Base-by-base conservation (phyloP, 2,113 vertebrate genomes). In the Scalopus aquaticus region DNA sequence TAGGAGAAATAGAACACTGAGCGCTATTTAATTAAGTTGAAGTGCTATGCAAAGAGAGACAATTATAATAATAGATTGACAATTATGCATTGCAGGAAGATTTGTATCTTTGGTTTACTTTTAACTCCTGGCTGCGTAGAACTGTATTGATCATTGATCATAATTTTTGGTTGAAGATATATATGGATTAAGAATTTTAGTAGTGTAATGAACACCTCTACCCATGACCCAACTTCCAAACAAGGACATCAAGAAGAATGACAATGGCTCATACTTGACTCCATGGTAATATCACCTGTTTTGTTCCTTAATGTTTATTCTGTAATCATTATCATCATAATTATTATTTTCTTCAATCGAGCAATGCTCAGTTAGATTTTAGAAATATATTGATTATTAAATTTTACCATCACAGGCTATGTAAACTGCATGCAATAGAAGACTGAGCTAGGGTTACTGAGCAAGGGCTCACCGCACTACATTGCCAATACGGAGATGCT, bases 11-110 rank as follows among this genome's bases (percentile, higher is more conserved):
- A 42, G 74, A 73, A 69, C 84, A 79, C 6, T 37, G 76, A 67
- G 35, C 65, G 5, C 58, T 89, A 37, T 76, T 78, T 78, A 92
- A 74, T 78, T 73, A 92, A 76, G n/a, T 78, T 74, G 42, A 95
- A 84, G 20, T 82, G 15, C 11, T 94, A 13, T 60, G 49, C 10
- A 62, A 62, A 89, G 26, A 11, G 32, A 74, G 13, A 35, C 70
- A 76, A 60, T 65, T 82, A 17, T 44, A 56, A 69, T 80, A 80
- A 67, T 51, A 65, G 8, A 26, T 67, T 42, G 20, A 91, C 5
- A 32, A 67, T 70, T 86, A 62, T 49, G 78, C 17, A 60, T 39
- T 30, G 15, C 2, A 74, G 17, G 60, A 93, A 67, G 42, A 62
- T 88, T 84, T 58, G 6, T 73, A 17, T 73, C 32, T 77, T 85